Evolutionary conservation across 2,888 invertebrate genomes (phyloP), one percentile per base, ranked within the genome.

Genomic region (Meiosimyza decipiens): DNA sequence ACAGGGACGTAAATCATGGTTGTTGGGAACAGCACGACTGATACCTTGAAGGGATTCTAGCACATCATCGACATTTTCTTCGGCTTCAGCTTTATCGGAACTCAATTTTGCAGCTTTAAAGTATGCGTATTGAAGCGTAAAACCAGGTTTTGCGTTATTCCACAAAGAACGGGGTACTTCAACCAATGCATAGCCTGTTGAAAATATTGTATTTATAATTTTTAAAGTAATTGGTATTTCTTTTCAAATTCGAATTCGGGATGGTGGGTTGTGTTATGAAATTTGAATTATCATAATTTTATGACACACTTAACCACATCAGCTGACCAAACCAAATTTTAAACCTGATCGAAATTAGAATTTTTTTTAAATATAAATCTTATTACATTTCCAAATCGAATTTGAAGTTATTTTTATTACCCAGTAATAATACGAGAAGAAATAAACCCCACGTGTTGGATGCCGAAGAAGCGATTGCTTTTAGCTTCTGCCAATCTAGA

Each of bases 371-470:
- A 52, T 52, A 2, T 2, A 52, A 52, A 52, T 5, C 6, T 52
- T 52, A 28, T 28, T 52, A 4, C 15, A 52, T 4, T 28, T 22
- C 22, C 2, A 2, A 22, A 2, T 22, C 22, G 22, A 22, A 22
- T 22, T 22, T 22, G 13, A 59, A n/a, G 40, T 54, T 15, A 47
- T 40, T 6, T 18, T 28, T 13, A 75, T 80, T 79, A 82, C 84
- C 96, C 22, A 99, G 90, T 76, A 99, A 89, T 28, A 99, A 88
- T 63, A 99, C 96, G 64, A 99, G 89, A 49, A 99, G 89, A 85
- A 99, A 97, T 69, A 99, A 89, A 72, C 99, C 99, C 99, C 99
- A 99, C 0, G 99, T 99, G 85, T 99, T 99, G 82, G 98, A 98
- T 4, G 99, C 99, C 16, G 98, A 97, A 5, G 99, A 97, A 33